These are phyloP conservation scores for Discoglossus pictus DNA, from an alignment of 2,797 vertebrate genomes.

Conservation along the genomic window DNA sequence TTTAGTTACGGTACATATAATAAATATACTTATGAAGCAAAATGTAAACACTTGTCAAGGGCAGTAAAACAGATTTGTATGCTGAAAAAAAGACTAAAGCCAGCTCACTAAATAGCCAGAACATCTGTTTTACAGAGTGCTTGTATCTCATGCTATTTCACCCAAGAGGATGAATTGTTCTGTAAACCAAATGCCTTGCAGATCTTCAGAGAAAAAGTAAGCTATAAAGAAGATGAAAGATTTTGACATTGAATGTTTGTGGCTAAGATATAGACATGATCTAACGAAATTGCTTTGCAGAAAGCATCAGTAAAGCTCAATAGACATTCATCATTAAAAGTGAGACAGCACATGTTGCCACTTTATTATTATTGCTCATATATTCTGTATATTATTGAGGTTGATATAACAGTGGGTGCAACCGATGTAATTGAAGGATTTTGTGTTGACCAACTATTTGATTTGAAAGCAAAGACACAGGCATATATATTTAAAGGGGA, in stretches of 20 bases:
- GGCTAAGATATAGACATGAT: slow-evolving; percentile 11
- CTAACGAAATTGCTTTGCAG: slow-evolving; percentile 27
- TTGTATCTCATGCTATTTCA: slow-evolving; percentile 37
- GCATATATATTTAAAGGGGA: no score
- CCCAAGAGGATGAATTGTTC: slow-evolving; percentile 46
- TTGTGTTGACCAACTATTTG: no score
- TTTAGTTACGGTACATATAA: neutral
- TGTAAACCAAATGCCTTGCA: slow-evolving; percentile 33
- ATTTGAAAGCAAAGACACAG: no score
- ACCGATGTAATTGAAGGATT: no score
- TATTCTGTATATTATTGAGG: no score
- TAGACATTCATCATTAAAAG: neutral
- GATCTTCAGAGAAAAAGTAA: slow-evolving; percentile 33
- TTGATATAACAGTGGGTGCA: no score
- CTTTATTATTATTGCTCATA: no score
- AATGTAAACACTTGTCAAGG: slow-evolving; percentile 12
- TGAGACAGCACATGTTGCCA: no score
- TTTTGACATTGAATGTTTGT: slow-evolving; percentile 36
- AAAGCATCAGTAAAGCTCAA: slow-evolving; percentile 11
- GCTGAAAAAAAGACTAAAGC: slow-evolving; percentile 8
- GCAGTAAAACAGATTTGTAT: slow-evolving; percentile 20
- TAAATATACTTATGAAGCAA: slow-evolving; percentile 11
- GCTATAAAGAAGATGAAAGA: slow-evolving; percentile 46
- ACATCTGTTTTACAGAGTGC: slow-evolving; percentile 35
- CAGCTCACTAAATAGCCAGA: slow-evolving; percentile 28